phyloP scores from a whole-genome alignment of 2,113 vertebrate genomes.

The Podiceps cristatus region DNA sequence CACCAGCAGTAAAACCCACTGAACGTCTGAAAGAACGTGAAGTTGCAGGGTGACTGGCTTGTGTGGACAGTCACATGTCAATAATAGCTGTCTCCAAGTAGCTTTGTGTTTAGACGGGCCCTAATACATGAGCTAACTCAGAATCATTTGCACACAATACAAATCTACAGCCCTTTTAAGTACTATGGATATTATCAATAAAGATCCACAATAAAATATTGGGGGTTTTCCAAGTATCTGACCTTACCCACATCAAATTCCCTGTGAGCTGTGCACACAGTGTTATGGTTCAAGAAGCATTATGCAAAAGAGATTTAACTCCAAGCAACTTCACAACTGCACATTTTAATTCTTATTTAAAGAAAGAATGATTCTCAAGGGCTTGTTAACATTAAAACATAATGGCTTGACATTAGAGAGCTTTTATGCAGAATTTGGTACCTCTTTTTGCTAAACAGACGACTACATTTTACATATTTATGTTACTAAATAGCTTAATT shows the following conservation, averaged over 20 bases:
- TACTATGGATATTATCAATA: not conserved
- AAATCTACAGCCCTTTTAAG: not conserved
- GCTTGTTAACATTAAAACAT: not conserved
- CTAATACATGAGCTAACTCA: not conserved
- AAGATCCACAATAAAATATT: not conserved
- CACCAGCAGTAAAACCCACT: not conserved
- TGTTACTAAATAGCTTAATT: constrained; percentile 15
- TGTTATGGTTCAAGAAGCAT: not conserved
- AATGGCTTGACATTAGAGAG: not conserved
- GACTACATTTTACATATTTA: constrained; percentile 7
- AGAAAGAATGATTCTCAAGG: not conserved
- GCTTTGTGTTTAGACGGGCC: not conserved
- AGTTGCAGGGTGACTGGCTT: not conserved
- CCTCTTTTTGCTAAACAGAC: not conserved
- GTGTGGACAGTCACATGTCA: not conserved
- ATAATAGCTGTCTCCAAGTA: accelerated
- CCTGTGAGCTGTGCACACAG: not conserved
- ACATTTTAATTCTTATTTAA: constrained; percentile 22
- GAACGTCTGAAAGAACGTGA: not conserved
- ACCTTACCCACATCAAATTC: not conserved
- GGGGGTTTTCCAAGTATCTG: not conserved
- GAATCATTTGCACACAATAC: not conserved
- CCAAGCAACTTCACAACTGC: not conserved
- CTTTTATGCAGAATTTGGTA: not conserved
- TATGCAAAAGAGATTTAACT: not conserved